Base-by-base conservation (phyloP, 1,140 invertebrate species). In the Drosophila ogumai region DNA sequence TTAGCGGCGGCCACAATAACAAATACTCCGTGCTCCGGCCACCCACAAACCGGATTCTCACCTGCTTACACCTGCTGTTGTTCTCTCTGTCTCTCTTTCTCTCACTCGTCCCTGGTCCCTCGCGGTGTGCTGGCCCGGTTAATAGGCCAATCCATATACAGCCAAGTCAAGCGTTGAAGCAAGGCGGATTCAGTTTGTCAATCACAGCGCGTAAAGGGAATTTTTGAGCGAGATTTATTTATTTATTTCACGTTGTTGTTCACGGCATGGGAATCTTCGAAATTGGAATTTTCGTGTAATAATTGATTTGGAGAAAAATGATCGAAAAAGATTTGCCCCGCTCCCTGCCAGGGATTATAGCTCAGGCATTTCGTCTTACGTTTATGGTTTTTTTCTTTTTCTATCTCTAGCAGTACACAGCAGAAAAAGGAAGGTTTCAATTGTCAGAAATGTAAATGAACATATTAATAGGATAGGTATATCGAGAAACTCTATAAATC, bases 271-370 rank as follows among this genome's bases (percentile, higher is more conserved):
- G 31, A 67, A 69, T 69, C 63, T 34, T 44, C 9, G 19, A 19
- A 67, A 69, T 69, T 67, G 66, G 47, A 32, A 55, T 69, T 68
- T 69, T 31, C 38, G 38, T 22, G 46, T 67, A 67, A 69, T 69
- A 69, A 69, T 69, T 69, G 66, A 69, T 67, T 69, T 69, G n/a
- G 49, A 31, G 38, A 67, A 69, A 67, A 69, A 67, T 55, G 36
- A 54, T 50, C 60, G 46, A 52, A 50, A n/a, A 15, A 47, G 61
- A 65, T 44, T 67, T 34, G 31, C 12, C 59, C 32, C 58, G 1
- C 1, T 5, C 47, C 10, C 49, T 9, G 0, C 17, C 6, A 1
- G 31, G 34, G 52, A 55, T 54, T 22, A 52, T n/a, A 32, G 31
- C 46, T 6, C 19, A 60, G 57, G 57, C 13, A 59, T 32, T 46